phyloP scores from a whole-genome alignment of 2,888 invertebrate genomes.

The Drosophila fungiperda region DNA sequence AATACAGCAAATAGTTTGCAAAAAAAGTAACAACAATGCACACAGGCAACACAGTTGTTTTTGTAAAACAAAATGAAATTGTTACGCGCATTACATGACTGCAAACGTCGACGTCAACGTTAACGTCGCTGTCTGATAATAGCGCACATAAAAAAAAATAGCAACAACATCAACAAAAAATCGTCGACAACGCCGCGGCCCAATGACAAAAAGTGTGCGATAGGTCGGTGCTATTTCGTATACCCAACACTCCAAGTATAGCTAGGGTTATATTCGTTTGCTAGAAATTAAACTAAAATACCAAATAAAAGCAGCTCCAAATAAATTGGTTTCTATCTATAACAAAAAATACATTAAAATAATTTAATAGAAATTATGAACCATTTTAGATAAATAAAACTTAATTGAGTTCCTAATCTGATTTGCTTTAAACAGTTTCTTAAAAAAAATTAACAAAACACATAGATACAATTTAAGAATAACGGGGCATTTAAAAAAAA shows the following conservation, averaged over 20 bases:
- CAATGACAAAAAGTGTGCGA: constrained; percentile 79
- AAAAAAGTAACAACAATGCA: constrained; percentile 37
- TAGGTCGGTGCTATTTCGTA: constrained; percentile 69
- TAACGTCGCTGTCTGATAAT: constrained; percentile 64
- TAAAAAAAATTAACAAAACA: background rate
- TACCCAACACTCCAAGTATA: background rate
- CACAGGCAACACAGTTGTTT: constrained; percentile 40
- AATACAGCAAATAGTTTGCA: constrained; percentile 3
- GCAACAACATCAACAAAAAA: constrained; percentile 14
- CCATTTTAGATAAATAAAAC: background rate
- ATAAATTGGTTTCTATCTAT: background rate
- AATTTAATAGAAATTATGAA: background rate
- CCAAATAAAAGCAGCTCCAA: background rate
- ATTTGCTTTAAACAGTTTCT: background rate
- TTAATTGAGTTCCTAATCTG: background rate
- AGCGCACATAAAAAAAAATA: constrained; percentile 29
- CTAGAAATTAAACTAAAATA: background rate
- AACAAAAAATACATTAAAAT: background rate
- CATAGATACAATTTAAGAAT: background rate
- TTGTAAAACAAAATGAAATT: constrained; percentile 70
- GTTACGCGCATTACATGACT: constrained; percentile 67
- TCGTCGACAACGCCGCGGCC: constrained; percentile 56
- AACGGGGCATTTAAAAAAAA: background rate
- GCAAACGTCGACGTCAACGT: constrained; percentile 28
- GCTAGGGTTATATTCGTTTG: constrained; percentile 12